Evolutionary conservation across 2,888 invertebrate species (phyloP).

Genomic region (Mesoligia furuncula): DNA sequence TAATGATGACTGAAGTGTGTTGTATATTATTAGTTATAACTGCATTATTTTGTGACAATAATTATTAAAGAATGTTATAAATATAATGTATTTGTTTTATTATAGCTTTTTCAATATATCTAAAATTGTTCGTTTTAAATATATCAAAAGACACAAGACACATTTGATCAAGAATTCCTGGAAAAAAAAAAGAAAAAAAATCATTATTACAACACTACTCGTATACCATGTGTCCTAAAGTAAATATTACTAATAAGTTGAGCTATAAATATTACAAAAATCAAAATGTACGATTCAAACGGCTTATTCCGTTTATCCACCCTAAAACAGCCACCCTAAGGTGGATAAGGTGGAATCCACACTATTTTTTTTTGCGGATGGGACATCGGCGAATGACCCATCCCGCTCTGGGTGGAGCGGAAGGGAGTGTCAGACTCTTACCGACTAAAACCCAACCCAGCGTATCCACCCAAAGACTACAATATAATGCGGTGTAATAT

Average conservation of each 20-base stretch:
- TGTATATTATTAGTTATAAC: slow-evolving; percentile 54
- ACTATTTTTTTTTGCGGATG: no score
- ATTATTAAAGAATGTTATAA: slow-evolving; percentile 40
- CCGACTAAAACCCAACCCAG: no score
- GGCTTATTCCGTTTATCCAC: no score
- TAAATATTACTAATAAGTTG: background rate
- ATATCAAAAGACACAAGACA: background rate
- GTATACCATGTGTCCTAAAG: background rate
- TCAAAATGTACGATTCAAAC: background rate
- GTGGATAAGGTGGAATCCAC: no score
- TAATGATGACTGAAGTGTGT: slow-evolving; percentile 48
- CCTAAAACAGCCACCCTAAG: no score
- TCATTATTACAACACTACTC: background rate
- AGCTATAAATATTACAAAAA: background rate
- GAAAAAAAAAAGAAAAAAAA: background rate
- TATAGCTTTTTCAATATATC: background rate
- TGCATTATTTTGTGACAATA: slow-evolving; percentile 53
- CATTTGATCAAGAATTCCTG: background rate
- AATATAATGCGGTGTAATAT: no score
- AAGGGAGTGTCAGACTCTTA: no score
- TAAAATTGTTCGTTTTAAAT: background rate
- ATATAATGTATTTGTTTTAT: slow-evolving; percentile 17
- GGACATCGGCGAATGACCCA: no score
- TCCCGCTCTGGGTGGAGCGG: no score
- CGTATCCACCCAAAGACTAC: no score